Evolutionary conservation across 2,888 invertebrate species (phyloP), one percentile per base, ranked within the genome.

Genomic region (Gibbula magus): DNA sequence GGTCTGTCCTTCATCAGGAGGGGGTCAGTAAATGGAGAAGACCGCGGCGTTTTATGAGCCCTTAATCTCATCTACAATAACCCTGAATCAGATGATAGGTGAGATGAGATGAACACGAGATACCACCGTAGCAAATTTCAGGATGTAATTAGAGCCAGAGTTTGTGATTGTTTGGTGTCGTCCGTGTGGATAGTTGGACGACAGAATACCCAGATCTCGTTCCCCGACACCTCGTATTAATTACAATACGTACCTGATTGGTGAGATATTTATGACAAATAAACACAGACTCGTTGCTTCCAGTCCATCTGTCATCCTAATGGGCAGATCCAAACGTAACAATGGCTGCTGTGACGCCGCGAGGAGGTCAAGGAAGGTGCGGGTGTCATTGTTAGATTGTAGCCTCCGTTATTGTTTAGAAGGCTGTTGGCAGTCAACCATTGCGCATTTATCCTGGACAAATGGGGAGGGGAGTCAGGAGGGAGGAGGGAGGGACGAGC

Each of bases 171-270:
- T 61, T 61, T 25, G 29, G 61, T 61, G 61, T 61, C 29, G 39
- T 70, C 70, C 35, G 70, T 39, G 35, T 32, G 29, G 70, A 70
- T 70, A 39, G 70, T 67, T 70, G 25, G n/a, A 35, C 70, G 25
- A n/a, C 35, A 35, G 32, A 39, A n/a, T 35, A 70, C 39, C n/a
- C 39, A 4, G 29, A 39, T 70, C 70, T n/a, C 18, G 70, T 70
- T 70, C 35, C 70, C 35, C 20, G 70, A 20, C 35, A 70, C 70
- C 39, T 35, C 35, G 35, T 70, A 70, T 70, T 70, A 70, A 70
- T 70, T 70, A 70, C 70, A 70, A 39, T 70, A 70, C 35, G 39
- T 70, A 70, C 70, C 32, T 39, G 70, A 70, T 70, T 70, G 70
- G 18, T n/a, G 70, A 35, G 70, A 35, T 70, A 70, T 70, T 70